Evolutionary conservation across 2,888 invertebrate genomes (phyloP), one percentile per base, ranked within the genome.

Genomic region (Epinotia demarniana): DNA sequence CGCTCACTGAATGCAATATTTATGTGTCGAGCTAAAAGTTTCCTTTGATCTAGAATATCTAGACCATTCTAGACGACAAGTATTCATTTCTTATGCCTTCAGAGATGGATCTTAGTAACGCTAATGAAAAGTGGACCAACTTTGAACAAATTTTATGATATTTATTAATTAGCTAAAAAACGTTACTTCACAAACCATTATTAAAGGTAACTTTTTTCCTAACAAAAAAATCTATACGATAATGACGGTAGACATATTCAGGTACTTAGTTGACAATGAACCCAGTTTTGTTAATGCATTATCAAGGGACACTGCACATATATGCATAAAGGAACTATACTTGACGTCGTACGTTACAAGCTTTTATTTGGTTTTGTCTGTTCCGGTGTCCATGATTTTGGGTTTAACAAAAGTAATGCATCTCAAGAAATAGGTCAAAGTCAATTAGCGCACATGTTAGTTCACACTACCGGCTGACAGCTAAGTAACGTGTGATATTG

Each of bases 401-500:
- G n/a, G n/a, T n/a, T n/a, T n/a, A n/a, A n/a, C n/a, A n/a, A 49
- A 16, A 16, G 12, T 49, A 4, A 8, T n/a, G 55, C n/a, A 46
- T 13, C 46, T 46, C 46, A 46, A 0, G 55, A 55, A 57, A 57
- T 18, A 18, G 4, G 11, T 53, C n/a, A 53, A 6, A 66, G 27
- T 55, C 8, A 18, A 67, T 18, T 6, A 67, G 9, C 12, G 19
- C 53, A 39, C 27, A 33, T 33, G 18, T 55, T 55, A 18, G 33
- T 67, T 39, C 1, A 66, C 27, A 53, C 11, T 46, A 12, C 23
- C n/a, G 19, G 57, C 23, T 61, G 19, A 55, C 68, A 58, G 19
- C n/a, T 57, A 67, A 61, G 39, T 75, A 53, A 75, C 84, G 84
- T 85, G 79, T 79, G 79, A 78, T 80, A 83, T 77, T 86, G 86